These are phyloP conservation scores for Stomatorhinus ivindoensis DNA, from an alignment of 2,113 vertebrate species.

Conservation along the genomic window DNA sequence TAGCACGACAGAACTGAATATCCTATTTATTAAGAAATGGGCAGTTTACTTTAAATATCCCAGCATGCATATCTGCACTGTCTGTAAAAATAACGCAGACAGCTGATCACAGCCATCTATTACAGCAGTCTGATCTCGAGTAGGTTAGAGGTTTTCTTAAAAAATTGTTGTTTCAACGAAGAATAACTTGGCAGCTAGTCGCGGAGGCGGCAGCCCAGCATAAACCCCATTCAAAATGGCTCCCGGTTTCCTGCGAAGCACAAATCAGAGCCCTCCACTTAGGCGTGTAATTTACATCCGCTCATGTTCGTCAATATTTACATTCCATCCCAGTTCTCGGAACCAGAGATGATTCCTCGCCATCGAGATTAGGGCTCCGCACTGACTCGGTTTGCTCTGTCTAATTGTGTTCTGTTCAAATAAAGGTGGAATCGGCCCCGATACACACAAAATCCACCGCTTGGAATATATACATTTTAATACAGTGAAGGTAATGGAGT, in stretches of 20 bases:
- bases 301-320: constrained; percentile 19
- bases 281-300: neutral
- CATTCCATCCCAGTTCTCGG: constrained; percentile 10
- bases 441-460: constrained; percentile 17
- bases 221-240: neutral
- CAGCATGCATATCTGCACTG: neutral
- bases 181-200: neutral
- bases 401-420: constrained; percentile 31
- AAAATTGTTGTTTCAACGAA: neutral
- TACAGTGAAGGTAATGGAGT: constrained; percentile 46
- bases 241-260: neutral
- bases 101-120: neutral
- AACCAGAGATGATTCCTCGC: neutral
- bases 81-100: neutral
- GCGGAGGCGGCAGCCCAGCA: too few species aligned
- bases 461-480: constrained; percentile 44
- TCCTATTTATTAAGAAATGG: neutral
- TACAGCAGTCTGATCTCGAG: neutral
- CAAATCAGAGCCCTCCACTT: neutral
- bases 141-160: neutral
- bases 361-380: neutral
- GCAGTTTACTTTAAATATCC: constrained; percentile 1
- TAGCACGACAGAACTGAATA: neutral
- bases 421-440: constrained; percentile 11
- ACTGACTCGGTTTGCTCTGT: constrained; percentile 22